Evolutionary conservation across 2,888 invertebrate genomes (phyloP), one percentile per base, ranked within the genome.

Genomic region (Caenorhabditis panamensis): DNA sequence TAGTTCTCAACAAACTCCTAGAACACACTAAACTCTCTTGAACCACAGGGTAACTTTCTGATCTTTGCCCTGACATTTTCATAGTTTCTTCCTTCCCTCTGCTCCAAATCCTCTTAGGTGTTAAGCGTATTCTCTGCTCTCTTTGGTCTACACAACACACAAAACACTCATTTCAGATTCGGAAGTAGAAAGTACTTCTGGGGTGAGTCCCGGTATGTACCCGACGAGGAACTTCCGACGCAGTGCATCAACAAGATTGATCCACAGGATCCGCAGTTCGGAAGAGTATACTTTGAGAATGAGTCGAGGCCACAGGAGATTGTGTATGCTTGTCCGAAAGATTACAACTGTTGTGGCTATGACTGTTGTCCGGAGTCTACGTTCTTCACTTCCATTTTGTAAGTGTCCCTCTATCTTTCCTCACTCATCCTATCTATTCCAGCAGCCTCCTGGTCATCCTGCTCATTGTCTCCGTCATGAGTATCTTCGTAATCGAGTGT

Each of bases 371-470:
- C 61, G 1, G 79, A 82, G 24, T 82, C 75, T 0, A 81, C 82
- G 3, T 76, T 84, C 68, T 84, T 84, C 66, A 84, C 80, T 18
- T 79, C 81, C 24, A 75, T 84, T 28, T 84, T 84, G 84, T 84
- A 26, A 82, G 84, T 82, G 1, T n/a, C 16, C 26, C 22, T n/a
- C 56, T 20, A 18, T 13, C 51, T 24, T 5, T 16, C 49, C n/a
- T 6, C 26, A 13, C 16, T 9, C 4, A 28, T 13, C 44, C 20
- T 20, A 2, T 2, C 37, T 24, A 9, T 84, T 84, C 47, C 78
- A 84, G 84, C 54, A 75, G 79, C 47, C 73, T 84, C 13, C 79
- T 84, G 18, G 75, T 84, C 5, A 64, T 84, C 36, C 73, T 84
- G 20, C 81, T 84, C n/a, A 61, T 84, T 41, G 56, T 84, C 1